These are phyloP conservation scores for Lithobates pipiens DNA, from an alignment of 2,797 vertebrate species.

Conservation along the genomic window DNA sequence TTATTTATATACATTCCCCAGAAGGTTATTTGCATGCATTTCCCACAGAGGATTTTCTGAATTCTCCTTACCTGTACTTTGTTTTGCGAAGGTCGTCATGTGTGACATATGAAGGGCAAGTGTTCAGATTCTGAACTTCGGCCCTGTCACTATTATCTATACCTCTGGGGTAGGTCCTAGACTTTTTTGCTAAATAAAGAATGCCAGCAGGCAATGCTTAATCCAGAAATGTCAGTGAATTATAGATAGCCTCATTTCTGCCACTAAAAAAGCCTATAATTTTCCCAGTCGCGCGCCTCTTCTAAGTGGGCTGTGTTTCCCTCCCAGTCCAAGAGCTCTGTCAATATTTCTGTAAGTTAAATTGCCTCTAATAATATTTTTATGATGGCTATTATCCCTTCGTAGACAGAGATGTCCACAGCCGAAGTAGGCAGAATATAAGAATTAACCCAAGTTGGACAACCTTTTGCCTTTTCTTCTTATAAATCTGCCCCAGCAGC, in stretches of 20 bases:
- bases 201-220: background rate
- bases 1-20: no score
- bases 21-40: no score
- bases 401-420: background rate
- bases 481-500: background rate
- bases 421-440: background rate
- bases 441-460: background rate
- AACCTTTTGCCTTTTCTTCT: background rate
- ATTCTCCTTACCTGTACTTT: no score
- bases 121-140: background rate
- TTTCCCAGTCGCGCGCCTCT: background rate
- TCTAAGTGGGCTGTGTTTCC: background rate
- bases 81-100: background rate
- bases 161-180: background rate
- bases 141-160: background rate
- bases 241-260: background rate
- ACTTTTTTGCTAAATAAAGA: background rate
- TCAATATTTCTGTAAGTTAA: background rate
- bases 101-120: background rate
- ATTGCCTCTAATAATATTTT: constrained; percentile 22
- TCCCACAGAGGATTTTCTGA: no score
- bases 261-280: background rate
- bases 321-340: background rate
- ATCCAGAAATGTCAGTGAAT: background rate
- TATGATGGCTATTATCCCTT: constrained; percentile 13